phyloP scores from a whole-genome alignment of 2,113 vertebrate species.

The cattle (Bos taurus) region ARS-UCD2.0 NC_037330.1:103969001-103969500 shows the following conservation, averaged over 20 bases:
- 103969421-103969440: background rate
- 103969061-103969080: too few relatives aligned
- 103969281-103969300: background rate
- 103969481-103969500: background rate
- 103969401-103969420: background rate
- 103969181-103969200: background rate
- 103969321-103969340: background rate
- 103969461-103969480: background rate
- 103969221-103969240: background rate
- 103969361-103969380: background rate
- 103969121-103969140: too few relatives aligned
- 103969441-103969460: background rate
- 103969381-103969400: background rate
- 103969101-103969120: too few relatives aligned
- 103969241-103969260: background rate
- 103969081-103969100: too few relatives aligned
- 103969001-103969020: too few relatives aligned
- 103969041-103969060: too few relatives aligned
- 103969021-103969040: too few relatives aligned
- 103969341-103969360: background rate
- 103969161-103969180: background rate
- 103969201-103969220: background rate
- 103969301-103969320: background rate
- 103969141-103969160: background rate
- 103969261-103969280: background rate